phyloP scores from a whole-genome alignment of 23 tunicate genomes.

The Trididemnum nubilum region DNA sequence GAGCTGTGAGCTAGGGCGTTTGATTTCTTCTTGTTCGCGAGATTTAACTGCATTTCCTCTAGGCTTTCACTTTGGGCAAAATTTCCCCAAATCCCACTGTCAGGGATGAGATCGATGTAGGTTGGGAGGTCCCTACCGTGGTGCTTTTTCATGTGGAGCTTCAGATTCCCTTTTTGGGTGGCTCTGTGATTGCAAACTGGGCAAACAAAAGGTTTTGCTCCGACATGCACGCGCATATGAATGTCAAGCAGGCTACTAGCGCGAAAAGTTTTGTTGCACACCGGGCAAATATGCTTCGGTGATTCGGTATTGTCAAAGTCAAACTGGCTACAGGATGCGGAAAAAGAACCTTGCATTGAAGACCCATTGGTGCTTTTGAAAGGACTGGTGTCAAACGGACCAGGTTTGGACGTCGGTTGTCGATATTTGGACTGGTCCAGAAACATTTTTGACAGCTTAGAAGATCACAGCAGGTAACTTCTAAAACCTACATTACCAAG shows the following conservation, averaged over 20 bases:
- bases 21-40: slow-evolving; percentile 29
- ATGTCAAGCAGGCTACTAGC: slow-evolving; percentile 85
- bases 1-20: slow-evolving; percentile 79
- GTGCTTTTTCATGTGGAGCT: slow-evolving; percentile 94
- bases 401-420: neutral
- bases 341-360: neutral
- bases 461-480: neutral
- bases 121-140: slow-evolving; percentile 80
- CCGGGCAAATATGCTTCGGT: slow-evolving; percentile 63
- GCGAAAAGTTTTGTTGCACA: slow-evolving; percentile 75
- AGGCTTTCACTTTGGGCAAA: slow-evolving; percentile 8
- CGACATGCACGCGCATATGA: slow-evolving; percentile 94
- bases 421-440: slow-evolving; percentile 29
- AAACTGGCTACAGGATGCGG: neutral
- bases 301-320: slow-evolving; percentile 15
- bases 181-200: slow-evolving; percentile 87
- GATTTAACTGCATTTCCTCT: neutral
- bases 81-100: slow-evolving; percentile 94
- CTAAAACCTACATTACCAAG: neutral
- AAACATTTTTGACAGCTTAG: slow-evolving; percentile 1
- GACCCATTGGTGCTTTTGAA: neutral
- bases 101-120: slow-evolving; percentile 84
- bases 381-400: neutral
- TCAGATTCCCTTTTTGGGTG: slow-evolving; percentile 90
- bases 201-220: slow-evolving; percentile 92